Percentiles rank a stretch among this genome's conserved stretches.
These are phyloP conservation scores for Helicorthomorpha holstii DNA, from an alignment of 1,140 invertebrate genomes.

Conservation along the genomic window DNA sequence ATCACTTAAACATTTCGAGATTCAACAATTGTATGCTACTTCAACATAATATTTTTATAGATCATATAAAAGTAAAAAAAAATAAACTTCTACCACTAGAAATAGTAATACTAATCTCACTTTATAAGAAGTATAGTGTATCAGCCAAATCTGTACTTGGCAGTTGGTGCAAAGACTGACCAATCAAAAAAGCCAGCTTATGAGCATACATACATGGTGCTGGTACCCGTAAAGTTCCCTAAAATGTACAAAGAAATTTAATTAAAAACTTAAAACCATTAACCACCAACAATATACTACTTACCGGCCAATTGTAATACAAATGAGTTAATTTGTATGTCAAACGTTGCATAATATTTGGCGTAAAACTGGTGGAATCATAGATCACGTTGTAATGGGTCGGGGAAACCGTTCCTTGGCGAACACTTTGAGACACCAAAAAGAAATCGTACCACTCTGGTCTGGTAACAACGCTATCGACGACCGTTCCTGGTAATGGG, in stretches of 20 bases:
- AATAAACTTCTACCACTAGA: neutral
- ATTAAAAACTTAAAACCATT: neutral
- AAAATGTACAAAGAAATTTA: neutral
- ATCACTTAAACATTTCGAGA: too few species aligned
- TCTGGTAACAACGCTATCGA: constrained; percentile 67
- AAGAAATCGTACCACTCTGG: constrained; percentile 67
- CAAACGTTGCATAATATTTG: constrained; percentile 51
- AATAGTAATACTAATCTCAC: neutral
- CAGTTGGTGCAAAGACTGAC: neutral
- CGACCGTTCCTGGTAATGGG: constrained; percentile 65
- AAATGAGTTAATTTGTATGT: constrained; percentile 65
- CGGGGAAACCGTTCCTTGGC: constrained; percentile 61
- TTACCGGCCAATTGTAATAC: constrained; percentile 58
- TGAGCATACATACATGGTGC: constrained; percentile 6
- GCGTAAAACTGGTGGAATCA: constrained; percentile 38
- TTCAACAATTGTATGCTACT: too few species aligned
- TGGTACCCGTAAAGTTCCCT: constrained; percentile 3
- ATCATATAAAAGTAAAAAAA: neutral
- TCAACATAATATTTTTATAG: too few species aligned
- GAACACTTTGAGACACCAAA: constrained; percentile 54
- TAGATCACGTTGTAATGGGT: constrained; percentile 61
- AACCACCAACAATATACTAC: constrained; percentile 1
- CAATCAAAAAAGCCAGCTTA: constrained; percentile 5
- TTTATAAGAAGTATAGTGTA: constrained; percentile 4
- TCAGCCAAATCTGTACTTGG: neutral